Percentiles rank a stretch among this genome's conserved stretches.
Evolutionary conservation across 2,888 invertebrate species (phyloP).

Genomic region (Trachelus troglodyta): DNA sequence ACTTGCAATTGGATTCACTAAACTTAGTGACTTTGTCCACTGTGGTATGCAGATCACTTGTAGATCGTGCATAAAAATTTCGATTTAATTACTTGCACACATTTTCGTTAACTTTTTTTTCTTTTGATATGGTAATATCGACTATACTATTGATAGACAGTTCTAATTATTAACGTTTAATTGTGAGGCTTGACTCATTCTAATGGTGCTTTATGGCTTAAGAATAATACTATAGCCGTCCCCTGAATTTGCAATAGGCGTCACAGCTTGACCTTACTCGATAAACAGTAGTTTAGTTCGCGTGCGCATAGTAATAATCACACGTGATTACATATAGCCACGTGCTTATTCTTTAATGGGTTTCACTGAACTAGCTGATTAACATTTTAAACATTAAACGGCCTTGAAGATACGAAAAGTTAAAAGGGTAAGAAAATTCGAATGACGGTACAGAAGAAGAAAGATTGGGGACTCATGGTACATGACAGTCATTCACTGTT

Average conservation of each 20-base stretch:
- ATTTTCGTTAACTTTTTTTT: background rate
- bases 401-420: background rate
- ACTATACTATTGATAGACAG: background rate
- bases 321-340: background rate
- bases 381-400: background rate
- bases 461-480: background rate
- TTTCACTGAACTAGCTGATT: background rate
- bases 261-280: background rate
- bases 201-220: background rate
- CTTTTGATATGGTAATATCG: background rate
- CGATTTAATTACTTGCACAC: background rate
- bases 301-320: background rate
- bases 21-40: slow-evolving; percentile 24
- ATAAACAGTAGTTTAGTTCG: background rate
- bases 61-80: background rate
- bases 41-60: background rate
- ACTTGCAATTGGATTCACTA: slow-evolving; percentile 34
- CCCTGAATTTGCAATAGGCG: background rate
- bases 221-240: background rate
- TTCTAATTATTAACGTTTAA: background rate
- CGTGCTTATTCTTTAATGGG: background rate
- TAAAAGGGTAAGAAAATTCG: background rate
- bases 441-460: background rate
- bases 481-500: background rate
- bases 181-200: background rate